phyloP scores from a whole-genome alignment of 2,797 vertebrate species.

The Coilia nasus region DNA sequence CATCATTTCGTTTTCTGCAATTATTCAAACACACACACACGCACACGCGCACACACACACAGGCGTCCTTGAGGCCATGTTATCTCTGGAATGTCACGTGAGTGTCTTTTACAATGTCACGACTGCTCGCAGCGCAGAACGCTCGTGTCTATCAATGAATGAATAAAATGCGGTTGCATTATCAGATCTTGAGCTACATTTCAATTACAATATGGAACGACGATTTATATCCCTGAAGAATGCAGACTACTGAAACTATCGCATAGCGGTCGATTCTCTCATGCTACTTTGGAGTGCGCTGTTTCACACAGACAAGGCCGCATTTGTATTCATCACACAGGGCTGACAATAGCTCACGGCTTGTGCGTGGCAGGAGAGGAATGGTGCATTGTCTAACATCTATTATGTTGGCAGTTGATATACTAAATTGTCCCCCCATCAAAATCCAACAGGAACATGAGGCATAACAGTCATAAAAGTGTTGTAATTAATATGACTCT shows the following conservation, averaged over 20 bases:
- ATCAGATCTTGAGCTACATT: background rate
- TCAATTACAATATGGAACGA: background rate
- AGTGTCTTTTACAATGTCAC: conserved; percentile 39
- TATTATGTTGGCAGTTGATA: conserved; percentile 10
- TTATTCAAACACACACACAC: conserved; percentile 16
- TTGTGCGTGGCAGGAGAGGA: conserved; percentile 20
- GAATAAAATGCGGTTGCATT: background rate
- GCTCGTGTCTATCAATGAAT: background rate
- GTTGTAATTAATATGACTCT: background rate
- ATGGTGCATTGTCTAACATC: conserved; percentile 16
- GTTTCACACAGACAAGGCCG: conserved; percentile 35
- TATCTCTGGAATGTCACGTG: conserved; percentile 53
- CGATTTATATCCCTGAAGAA: background rate
- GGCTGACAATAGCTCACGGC: conserved; percentile 41
- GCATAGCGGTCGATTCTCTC: conserved; percentile 7
- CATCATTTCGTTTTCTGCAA: background rate
- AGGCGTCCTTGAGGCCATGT: background rate
- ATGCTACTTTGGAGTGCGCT: conserved; percentile 18
- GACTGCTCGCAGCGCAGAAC: background rate
- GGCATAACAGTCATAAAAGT: background rate
- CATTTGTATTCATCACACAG: conserved; percentile 39
- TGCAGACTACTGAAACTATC: background rate
- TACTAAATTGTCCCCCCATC: background rate
- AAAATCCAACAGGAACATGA: background rate
- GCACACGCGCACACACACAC: conserved; percentile 24